A percentile compares a stretch with the other conserved stretches of the same genome.
Evolutionary conservation across 2,113 vertebrate species (phyloP).

Genomic region (Calonectris borealis): DNA sequence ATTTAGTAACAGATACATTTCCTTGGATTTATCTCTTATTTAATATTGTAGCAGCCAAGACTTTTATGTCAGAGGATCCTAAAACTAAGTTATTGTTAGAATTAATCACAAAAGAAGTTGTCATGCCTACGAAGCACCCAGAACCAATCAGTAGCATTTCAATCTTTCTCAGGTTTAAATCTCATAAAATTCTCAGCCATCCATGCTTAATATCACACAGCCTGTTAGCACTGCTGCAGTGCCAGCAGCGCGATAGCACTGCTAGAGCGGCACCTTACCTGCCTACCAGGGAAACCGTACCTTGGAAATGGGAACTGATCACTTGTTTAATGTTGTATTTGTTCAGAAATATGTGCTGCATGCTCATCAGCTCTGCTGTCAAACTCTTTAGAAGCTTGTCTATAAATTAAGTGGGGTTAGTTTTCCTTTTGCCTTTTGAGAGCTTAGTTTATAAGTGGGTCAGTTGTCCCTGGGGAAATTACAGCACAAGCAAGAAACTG

Average conservation of each 20-base stretch:
- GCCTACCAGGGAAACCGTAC: not conserved
- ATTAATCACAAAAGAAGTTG: constrained; percentile 33
- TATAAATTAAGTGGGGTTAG: not conserved
- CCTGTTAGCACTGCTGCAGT: not conserved
- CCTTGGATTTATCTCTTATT: constrained; percentile 3
- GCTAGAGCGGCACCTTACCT: not conserved
- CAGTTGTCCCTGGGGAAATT: not conserved
- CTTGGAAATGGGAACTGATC: not conserved
- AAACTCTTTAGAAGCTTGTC: not conserved
- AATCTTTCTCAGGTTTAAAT: not conserved
- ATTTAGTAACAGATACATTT: constrained; percentile 21
- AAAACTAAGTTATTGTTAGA: constrained; percentile 41
- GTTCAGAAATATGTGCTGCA: not conserved
- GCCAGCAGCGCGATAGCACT: not conserved
- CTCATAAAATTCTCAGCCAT: not conserved
- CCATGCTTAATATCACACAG: not conserved
- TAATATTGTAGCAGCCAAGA: constrained; percentile 29
- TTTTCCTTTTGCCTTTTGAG: not conserved
- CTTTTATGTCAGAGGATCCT: constrained; percentile 21
- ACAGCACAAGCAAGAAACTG: not conserved
- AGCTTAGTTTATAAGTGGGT: not conserved
- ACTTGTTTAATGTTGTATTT: not conserved
- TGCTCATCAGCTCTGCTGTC: not conserved
- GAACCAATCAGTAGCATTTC: not conserved
- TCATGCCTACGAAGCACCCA: not conserved